A percentile compares a stretch with the other conserved stretches of the same genome.
phyloP scores from a whole-genome alignment of 1,140 invertebrate species.

The Atta texana region DNA sequence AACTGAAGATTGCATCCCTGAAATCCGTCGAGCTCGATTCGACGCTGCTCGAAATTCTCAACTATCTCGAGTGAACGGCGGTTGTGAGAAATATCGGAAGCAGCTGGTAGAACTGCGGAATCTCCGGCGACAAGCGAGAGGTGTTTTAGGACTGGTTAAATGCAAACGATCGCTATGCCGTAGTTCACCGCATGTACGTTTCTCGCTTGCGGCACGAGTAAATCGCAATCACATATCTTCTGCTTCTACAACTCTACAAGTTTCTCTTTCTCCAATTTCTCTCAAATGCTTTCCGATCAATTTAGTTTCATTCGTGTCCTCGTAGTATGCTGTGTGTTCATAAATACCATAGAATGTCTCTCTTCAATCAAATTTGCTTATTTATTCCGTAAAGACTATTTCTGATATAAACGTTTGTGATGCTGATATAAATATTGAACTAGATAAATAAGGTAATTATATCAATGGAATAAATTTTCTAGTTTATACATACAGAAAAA shows the following conservation, averaged over 20 bases:
- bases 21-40: constrained; percentile 3
- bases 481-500: neutral
- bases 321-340: neutral
- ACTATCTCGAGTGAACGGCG: constrained; percentile 28
- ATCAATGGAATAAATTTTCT: neutral
- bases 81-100: constrained; percentile 40
- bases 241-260: constrained; percentile 8
- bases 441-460: no score
- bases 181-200: constrained; percentile 5
- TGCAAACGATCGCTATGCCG: constrained; percentile 36
- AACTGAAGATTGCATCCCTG: constrained; percentile 27
- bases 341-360: neutral
- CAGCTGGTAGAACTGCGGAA: constrained; percentile 31
- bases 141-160: constrained; percentile 25
- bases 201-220: constrained; percentile 28
- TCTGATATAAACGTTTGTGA: neutral
- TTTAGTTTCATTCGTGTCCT: neutral
- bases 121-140: constrained; percentile 52
- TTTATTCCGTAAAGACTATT: neutral
- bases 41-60: constrained; percentile 43
- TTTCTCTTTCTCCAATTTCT: constrained; percentile 8
- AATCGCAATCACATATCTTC: constrained; percentile 31
- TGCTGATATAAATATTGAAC: neutral
- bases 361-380: constrained; percentile 5
- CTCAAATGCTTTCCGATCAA: neutral